Evolutionary conservation across 2,888 invertebrate species (phyloP).

Genomic region (Drosophila peninsularis): DNA sequence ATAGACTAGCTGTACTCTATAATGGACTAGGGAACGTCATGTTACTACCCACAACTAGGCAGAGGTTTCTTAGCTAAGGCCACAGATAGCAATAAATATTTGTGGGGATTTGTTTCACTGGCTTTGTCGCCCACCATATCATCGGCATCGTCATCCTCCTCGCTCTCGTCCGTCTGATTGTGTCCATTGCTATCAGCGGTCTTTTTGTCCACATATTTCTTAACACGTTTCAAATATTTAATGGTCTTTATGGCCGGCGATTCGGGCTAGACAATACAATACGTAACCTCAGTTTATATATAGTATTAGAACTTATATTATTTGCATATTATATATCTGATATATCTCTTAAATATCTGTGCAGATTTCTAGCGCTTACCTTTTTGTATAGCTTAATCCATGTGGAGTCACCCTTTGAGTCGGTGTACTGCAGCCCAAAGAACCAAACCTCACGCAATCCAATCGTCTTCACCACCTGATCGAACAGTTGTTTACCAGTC

Average conservation of each 20-base stretch:
- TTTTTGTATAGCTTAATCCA: slow-evolving; percentile 99
- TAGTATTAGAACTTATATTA: no score
- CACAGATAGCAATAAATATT: slow-evolving; percentile 5
- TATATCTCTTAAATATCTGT: neutral
- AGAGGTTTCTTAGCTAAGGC: neutral
- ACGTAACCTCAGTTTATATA: neutral
- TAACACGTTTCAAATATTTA: slow-evolving; percentile 84
- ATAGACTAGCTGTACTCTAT: neutral
- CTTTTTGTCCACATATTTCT: slow-evolving; percentile 85
- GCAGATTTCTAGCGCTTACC: slow-evolving; percentile 87
- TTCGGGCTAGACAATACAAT: slow-evolving; percentile 78
- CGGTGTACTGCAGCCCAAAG: slow-evolving; percentile 99
- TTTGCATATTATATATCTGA: neutral
- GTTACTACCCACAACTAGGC: neutral
- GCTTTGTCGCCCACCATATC: slow-evolving; percentile 88
- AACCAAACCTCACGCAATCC: slow-evolving; percentile 99
- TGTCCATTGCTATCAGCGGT: slow-evolving; percentile 79
- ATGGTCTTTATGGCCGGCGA: slow-evolving; percentile 84
- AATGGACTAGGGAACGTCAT: neutral
- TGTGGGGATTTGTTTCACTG: neutral
- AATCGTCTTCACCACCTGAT: slow-evolving; percentile 99
- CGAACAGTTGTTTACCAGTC: slow-evolving; percentile 99
- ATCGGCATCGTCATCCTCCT: slow-evolving; percentile 88
- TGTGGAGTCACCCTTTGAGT: slow-evolving; percentile 98
- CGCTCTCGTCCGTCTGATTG: slow-evolving; percentile 79